These are phyloP conservation scores for Neoniphon sammara DNA, from an alignment of 2,797 vertebrate genomes.

Conservation along the genomic window DNA sequence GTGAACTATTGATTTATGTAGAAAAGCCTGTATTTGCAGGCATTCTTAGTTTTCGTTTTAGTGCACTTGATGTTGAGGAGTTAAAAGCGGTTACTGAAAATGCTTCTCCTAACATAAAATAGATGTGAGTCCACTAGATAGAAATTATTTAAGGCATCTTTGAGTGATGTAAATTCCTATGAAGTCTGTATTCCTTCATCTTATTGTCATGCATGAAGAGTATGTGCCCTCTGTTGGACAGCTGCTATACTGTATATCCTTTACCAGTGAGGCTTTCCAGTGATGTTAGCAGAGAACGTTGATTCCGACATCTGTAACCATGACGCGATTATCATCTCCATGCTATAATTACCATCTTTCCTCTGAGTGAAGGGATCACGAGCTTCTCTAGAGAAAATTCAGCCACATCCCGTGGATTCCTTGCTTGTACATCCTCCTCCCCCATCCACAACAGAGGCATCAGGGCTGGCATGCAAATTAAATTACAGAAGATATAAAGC, in stretches of 20 bases:
- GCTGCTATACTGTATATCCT: not conserved
- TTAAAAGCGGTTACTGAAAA: not conserved
- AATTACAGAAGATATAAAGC: constrained; percentile 72
- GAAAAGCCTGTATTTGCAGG: no score
- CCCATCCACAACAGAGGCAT: constrained; percentile 54
- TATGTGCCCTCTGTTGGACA: constrained; percentile 10
- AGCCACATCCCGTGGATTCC: constrained; percentile 37
- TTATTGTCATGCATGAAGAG: not conserved
- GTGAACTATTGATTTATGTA: not conserved
- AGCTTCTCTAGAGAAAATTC: constrained; percentile 46
- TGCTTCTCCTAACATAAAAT: not conserved
- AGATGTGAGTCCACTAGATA: not conserved
- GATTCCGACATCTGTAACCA: constrained; percentile 42
- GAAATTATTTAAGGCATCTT: not conserved
- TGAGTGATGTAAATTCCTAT: not conserved
- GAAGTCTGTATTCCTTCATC: not conserved
- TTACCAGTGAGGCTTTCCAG: constrained; percentile 9
- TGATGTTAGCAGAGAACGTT: constrained; percentile 27
- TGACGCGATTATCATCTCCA: constrained; percentile 52
- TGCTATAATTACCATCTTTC: constrained; percentile 64
- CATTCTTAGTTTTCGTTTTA: no score
- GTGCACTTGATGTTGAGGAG: no score
- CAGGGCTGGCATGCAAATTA: constrained; percentile 70
- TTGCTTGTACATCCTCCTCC: constrained; percentile 31
- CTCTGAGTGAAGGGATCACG: constrained; percentile 45